phyloP scores from a whole-genome alignment of 2,797 vertebrate genomes.

The Streptopelia turtur region DNA sequence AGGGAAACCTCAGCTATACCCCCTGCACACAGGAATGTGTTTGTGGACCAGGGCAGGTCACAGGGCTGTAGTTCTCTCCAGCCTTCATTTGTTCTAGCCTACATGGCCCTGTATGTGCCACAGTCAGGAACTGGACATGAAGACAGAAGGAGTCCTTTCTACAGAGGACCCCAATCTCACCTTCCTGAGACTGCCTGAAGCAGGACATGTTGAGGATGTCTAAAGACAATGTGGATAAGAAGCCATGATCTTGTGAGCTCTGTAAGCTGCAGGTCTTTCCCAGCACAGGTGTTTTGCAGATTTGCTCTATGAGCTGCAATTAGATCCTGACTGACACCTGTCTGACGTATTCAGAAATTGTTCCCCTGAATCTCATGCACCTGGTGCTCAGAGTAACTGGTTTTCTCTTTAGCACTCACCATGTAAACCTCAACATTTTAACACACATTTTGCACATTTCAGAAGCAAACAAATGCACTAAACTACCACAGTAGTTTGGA shows the following conservation, averaged over 20 bases:
- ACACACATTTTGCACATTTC: background rate
- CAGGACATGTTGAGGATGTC: background rate
- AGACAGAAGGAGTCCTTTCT: background rate
- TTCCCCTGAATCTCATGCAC: background rate
- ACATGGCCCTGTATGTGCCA: too few species aligned
- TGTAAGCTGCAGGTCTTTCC: background rate
- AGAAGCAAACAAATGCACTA: background rate
- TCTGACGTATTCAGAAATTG: background rate
- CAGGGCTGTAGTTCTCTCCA: background rate
- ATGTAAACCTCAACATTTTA: background rate
- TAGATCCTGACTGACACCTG: background rate
- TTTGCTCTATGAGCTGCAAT: background rate
- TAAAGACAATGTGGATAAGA: background rate
- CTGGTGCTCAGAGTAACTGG: background rate
- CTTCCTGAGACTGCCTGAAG: background rate
- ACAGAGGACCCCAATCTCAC: background rate
- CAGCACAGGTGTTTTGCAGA: background rate
- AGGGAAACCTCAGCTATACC: background rate
- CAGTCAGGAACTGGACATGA: background rate
- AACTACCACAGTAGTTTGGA: background rate
- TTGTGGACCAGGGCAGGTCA: background rate
- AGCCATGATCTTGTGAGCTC: background rate
- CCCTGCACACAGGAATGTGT: background rate
- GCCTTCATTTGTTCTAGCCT: background rate
- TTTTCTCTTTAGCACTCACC: background rate